Base-by-base conservation (phyloP, 2,797 vertebrate genomes). In the Alfaro cultratus region DNA sequence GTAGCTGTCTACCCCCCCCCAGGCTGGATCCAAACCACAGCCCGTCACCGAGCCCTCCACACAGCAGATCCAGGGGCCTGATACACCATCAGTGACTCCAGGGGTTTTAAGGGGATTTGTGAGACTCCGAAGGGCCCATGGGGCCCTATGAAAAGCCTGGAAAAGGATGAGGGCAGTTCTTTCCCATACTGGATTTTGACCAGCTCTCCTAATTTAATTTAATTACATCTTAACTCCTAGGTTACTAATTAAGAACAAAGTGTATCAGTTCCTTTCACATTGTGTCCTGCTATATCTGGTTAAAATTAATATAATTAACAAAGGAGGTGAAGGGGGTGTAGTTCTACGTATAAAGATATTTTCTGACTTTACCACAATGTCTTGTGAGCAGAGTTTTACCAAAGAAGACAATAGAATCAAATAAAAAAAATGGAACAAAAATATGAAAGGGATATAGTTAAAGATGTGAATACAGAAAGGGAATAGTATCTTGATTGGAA, bases 61-160 rank as follows among this genome's bases (percentile, higher is more conserved):
- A 92, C 83, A 90, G 90, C 89, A 93, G 94, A 95, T 93, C 91
- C 82, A 86, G 82, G 53, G 80, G 87, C 80, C 92, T 92, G 94
- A 95, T 95, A 94, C 89, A 90, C 89, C 86, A 90, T 83, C 81
- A 75, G 76, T 91, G 93, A 93, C 93, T 93, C 93, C 90, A 89
- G 82, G 81, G 92, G 83, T 92, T 94, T 93, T 91, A 92, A 90
- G 78, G 89, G 93, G 93, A 91, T 93, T 94, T 92, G 88, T 89
- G 92, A 34, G 64, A 88, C 84, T 88, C 83, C 79, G 84, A 82
- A 89, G 80, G 79, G 87, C 81, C 80, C 82, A 87, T 41, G 68
- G 83, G 85, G 71, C 87, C 80, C 86, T 86, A 85, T 80, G 80
- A 87, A 90, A 84, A 86, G 81, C 75, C 86, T 89, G 87, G 86